A percentile compares a stretch with the other conserved stretches of the same genome.
Evolutionary conservation across 2,888 invertebrate species (phyloP).

Genomic region (Phortica okadai): DNA sequence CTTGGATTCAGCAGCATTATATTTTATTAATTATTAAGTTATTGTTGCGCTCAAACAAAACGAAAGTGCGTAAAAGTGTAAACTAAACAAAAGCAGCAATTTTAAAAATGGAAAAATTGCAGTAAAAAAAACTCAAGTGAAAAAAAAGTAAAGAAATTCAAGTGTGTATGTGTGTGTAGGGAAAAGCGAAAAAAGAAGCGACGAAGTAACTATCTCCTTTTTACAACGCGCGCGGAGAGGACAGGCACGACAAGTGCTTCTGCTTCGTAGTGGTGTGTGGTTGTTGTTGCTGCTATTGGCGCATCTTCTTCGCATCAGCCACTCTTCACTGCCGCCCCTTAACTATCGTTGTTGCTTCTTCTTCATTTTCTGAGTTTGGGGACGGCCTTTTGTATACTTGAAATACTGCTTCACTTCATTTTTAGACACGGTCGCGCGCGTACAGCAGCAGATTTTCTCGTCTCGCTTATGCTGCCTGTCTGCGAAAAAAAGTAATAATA

Average conservation of each 20-base stretch:
- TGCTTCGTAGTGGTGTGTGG: background rate
- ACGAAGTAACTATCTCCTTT: conserved; percentile 24
- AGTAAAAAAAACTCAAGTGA: background rate
- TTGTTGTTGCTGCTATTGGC: conserved; percentile 8
- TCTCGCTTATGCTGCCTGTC: conserved; percentile 33
- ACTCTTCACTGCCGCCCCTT: conserved; percentile 29
- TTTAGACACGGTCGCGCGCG: conserved; percentile 57
- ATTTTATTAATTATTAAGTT: conserved; percentile 30
- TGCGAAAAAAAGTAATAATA: background rate
- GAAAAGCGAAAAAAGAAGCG: conserved; percentile 7
- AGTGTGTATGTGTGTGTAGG: conserved; percentile 24
- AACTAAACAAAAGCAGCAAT: background rate
- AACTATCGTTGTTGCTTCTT: conserved; percentile 19
- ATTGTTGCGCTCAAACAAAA: conserved; percentile 22
- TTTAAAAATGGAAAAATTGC: background rate
- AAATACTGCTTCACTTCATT: conserved; percentile 67
- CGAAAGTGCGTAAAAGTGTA: conserved; percentile 18
- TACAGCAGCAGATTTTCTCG: conserved; percentile 29
- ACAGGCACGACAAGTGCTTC: conserved; percentile 10
- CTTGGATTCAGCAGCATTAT: background rate
- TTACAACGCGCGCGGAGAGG: background rate
- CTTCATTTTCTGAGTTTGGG: background rate
- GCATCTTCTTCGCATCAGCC: conserved; percentile 8
- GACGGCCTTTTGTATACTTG: conserved; percentile 63
- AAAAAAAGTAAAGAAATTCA: conserved; percentile 17